Evolutionary conservation across 92 coral and sea anemone species (phyloP), one percentile per base, ranked within the genome.

Genomic region (Phenganax subtilis): DNA sequence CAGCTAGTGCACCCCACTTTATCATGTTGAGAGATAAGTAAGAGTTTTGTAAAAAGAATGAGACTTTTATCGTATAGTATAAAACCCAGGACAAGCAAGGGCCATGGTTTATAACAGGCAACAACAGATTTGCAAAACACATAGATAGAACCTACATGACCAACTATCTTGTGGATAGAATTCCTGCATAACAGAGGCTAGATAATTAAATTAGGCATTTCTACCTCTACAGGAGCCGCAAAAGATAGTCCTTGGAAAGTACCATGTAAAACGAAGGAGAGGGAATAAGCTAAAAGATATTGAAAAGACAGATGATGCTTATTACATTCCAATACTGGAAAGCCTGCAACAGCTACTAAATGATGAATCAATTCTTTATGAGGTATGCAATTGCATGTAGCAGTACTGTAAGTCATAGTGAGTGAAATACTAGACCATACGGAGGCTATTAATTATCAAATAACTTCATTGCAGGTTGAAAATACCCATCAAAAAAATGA

Each of bases 401-500:
- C 52, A 28, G 59, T 72, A 31, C 57, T 71, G 51, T 8, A 72
- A 57, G 76, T 72, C 52, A 10, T 37, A 57, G 15, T 37, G 44
- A 6, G 57, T 52, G 14, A 72, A 37, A 55, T 51, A 54, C 57
- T 37, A 72, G 52, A 16, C 28, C 15, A 72, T 72, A 57, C 44
- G 47, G 53, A 73, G n/a, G 16, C 20, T 17, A 44, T 55, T 73
- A 11, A 14, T 6, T 51, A 73, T 73, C 54, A 73, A 73, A 73
- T 73, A 73, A 70, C 51, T 55, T 81, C 47, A 37, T 61, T 84
- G 55, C 67, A 88, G 86, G 85, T 88, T 47, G 82, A 82, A 76
- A 71, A 85, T 72, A 63, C 60, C 51, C 87, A 88, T 70, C 55
- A 77, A 57, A 85, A 84, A 57, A 61, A 72, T 56, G 86, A 88